Conservation (phyloP, 2,888 invertebrate species). For the Lottia scabra region DNA sequence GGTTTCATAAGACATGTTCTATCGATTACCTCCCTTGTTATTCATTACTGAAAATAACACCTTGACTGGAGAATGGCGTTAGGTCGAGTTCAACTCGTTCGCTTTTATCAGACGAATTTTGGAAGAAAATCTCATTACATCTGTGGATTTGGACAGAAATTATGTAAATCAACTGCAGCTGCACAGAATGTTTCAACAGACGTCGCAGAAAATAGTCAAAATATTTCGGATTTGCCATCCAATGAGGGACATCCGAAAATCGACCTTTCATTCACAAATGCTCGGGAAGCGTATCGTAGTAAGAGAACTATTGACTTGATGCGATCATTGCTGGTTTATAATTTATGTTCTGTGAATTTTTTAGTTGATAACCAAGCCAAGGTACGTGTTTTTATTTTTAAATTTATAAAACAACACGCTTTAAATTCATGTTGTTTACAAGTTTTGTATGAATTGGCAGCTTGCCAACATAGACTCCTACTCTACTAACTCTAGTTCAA, state of each 20-base stretch:
- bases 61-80: no score
- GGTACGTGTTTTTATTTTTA: slow-evolving; percentile 73
- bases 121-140: background rate
- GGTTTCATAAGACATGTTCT: no score
- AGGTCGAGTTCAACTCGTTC: no score
- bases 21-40: no score
- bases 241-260: slow-evolving; percentile 45
- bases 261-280: slow-evolving; percentile 80
- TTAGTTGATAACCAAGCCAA: slow-evolving; percentile 92
- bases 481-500: no score
- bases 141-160: background rate
- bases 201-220: slow-evolving; percentile 6
- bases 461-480: no score
- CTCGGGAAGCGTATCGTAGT: slow-evolving; percentile 92
- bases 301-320: slow-evolving; percentile 93
- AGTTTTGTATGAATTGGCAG: no score
- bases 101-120: background rate
- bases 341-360: slow-evolving; percentile 87
- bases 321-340: slow-evolving; percentile 91
- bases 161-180: background rate
- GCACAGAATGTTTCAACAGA: slow-evolving; percentile 21
- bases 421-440: no score
- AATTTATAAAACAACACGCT: no score
- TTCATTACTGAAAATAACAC: no score
- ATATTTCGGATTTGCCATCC: background rate